Evolutionary conservation across 2,888 invertebrate species (phyloP).

Genomic region (Schrankia costaestrigalis): DNA sequence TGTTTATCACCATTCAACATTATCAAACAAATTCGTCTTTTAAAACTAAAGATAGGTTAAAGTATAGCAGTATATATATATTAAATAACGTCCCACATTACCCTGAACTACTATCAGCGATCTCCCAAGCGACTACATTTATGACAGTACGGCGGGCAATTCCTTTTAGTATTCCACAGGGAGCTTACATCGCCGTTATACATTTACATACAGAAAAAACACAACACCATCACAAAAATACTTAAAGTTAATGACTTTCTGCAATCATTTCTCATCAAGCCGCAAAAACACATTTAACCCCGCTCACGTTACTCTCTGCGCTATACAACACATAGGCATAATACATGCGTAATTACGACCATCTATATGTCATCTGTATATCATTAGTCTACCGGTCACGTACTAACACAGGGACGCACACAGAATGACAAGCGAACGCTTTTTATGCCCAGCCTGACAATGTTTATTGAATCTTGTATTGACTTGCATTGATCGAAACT

Average conservation of each 20-base stretch:
- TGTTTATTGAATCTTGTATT: conserved; percentile 74
- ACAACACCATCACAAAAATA: conserved; percentile 8
- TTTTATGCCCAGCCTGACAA: conserved; percentile 67
- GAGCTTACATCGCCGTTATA: not conserved
- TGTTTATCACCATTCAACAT: too few species aligned
- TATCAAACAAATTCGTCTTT: too few species aligned
- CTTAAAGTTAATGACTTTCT: conserved; percentile 16
- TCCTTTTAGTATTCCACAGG: conserved; percentile 5
- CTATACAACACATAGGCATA: conserved; percentile 42
- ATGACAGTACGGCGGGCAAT: conserved; percentile 2
- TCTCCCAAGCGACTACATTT: conserved; percentile 1
- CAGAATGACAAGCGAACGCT: conserved; percentile 61
- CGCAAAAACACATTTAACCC: conserved; percentile 25
- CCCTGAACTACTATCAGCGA: conserved; percentile 1
- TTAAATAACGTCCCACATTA: too few species aligned
- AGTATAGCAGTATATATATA: too few species aligned
- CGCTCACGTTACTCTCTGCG: conserved; percentile 32
- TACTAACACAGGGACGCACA: conserved; percentile 49
- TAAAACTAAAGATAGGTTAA: too few species aligned
- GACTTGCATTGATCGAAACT: conserved; percentile 57
- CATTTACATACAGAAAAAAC: too few species aligned
- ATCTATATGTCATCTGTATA: conserved; percentile 43
- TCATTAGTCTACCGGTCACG: conserved; percentile 61
- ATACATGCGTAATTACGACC: conserved; percentile 39
- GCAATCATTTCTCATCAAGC: conserved; percentile 18